These are phyloP conservation scores for Mobula hypostoma DNA, from an alignment of 2,113 vertebrate species.

Conservation along the genomic window DNA sequence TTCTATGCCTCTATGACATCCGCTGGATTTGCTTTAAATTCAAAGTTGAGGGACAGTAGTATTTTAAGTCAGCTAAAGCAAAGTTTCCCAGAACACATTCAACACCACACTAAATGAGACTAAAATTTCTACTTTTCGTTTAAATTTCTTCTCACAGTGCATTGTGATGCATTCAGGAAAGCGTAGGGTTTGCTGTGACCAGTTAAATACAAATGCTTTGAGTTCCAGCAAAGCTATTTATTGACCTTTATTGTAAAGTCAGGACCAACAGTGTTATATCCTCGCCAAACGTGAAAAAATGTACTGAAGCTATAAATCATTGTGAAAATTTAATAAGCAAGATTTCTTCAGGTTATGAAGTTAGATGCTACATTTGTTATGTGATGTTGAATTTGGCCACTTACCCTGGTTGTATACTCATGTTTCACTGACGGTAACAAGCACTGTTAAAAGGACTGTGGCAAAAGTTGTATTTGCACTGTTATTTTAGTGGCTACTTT, in stretches of 20 bases:
- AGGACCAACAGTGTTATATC: neutral
- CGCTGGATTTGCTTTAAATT: neutral
- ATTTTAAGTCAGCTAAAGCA: neutral
- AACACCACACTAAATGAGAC: neutral
- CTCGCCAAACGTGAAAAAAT: neutral
- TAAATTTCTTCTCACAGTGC: neutral
- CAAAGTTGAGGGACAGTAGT: neutral
- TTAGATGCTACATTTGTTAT: neutral
- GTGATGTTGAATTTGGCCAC: slow-evolving; percentile 2
- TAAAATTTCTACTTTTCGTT: neutral
- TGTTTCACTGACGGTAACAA: neutral
- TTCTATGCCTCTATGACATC: neutral
- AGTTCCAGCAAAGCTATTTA: neutral
- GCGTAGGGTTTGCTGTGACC: neutral
- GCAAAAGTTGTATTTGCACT: neutral
- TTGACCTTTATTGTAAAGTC: neutral
- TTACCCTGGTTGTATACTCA: neutral
- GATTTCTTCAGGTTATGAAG: neutral
- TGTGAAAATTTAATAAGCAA: neutral
- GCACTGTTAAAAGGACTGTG: neutral
- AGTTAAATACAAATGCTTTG: neutral
- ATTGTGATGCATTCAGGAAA: neutral
- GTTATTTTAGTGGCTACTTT: neutral
- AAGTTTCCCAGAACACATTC: neutral
- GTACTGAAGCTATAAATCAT: neutral